A percentile compares a stretch with the other conserved stretches of the same genome.
These are phyloP conservation scores for Synanceia verrucosa DNA, from an alignment of 2,797 vertebrate species.

Conservation along the genomic window DNA sequence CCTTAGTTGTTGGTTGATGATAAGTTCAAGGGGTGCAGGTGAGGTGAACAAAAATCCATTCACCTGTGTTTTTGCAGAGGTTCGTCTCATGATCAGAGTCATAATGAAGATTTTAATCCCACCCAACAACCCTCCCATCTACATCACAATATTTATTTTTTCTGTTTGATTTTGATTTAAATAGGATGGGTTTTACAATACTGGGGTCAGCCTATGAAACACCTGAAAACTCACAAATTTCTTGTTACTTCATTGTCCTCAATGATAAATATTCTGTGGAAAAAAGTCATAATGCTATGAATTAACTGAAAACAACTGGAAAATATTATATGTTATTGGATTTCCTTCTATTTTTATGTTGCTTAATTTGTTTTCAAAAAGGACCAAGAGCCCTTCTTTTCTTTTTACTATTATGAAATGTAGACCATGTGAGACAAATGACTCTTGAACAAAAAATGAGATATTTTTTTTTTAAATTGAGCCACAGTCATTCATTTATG, in stretches of 20 bases:
- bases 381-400: not conserved
- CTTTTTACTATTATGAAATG: not conserved
- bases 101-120: not conserved
- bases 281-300: not conserved
- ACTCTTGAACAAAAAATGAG: not conserved
- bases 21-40: not conserved
- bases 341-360: not conserved
- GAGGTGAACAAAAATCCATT: not conserved
- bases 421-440: not conserved
- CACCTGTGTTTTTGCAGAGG: not conserved
- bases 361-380: not conserved
- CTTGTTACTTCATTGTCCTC: not conserved
- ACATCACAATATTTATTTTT: not conserved
- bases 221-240: not conserved
- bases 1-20: not conserved
- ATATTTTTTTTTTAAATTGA: not conserved
- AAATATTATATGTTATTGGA: not conserved
- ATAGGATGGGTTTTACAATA: not conserved
- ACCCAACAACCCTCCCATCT: not conserved
- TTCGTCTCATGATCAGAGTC: not conserved
- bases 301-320: not conserved
- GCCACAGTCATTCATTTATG: not conserved
- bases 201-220: not conserved
- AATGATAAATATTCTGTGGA: not conserved
- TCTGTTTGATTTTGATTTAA: not conserved